These are phyloP conservation scores for Strix uralensis DNA, from an alignment of 2,113 vertebrate genomes.

Conservation along the genomic window DNA sequence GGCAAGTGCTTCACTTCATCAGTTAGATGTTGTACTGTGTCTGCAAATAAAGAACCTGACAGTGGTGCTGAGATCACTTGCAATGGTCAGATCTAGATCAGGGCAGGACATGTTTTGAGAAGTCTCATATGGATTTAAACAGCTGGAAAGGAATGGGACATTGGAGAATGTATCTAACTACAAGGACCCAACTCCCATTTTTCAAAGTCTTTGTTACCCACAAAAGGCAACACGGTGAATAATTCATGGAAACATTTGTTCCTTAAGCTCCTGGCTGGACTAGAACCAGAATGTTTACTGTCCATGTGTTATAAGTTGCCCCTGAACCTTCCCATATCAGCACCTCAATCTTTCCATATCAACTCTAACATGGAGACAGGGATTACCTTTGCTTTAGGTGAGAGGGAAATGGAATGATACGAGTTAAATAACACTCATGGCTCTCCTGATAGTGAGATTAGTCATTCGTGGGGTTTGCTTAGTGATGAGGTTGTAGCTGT, in stretches of 20 bases:
- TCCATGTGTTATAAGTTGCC: rapidly evolving
- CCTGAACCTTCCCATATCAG: background rate
- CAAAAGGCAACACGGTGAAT: background rate
- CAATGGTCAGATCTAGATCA: background rate
- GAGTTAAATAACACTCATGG: background rate
- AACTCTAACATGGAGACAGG: background rate
- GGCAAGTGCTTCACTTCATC: background rate
- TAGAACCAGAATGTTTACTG: background rate
- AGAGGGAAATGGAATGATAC: background rate
- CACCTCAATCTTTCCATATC: background rate
- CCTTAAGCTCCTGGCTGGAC: background rate
- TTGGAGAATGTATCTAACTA: background rate
- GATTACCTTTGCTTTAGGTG: background rate
- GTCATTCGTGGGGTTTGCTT: background rate
- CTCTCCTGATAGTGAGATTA: background rate
- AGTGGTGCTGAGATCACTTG: background rate
- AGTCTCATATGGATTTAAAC: background rate
- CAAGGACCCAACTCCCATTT: background rate
- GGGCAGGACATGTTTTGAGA: background rate
- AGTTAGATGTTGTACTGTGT: background rate
- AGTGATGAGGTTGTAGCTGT: background rate
- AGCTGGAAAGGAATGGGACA: background rate
- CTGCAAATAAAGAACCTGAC: background rate
- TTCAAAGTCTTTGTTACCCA: background rate
- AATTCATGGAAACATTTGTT: background rate